Evolutionary conservation across 2,113 vertebrate genomes (phyloP).

Genomic region (Pseudolaguvia tuberculata): DNA sequence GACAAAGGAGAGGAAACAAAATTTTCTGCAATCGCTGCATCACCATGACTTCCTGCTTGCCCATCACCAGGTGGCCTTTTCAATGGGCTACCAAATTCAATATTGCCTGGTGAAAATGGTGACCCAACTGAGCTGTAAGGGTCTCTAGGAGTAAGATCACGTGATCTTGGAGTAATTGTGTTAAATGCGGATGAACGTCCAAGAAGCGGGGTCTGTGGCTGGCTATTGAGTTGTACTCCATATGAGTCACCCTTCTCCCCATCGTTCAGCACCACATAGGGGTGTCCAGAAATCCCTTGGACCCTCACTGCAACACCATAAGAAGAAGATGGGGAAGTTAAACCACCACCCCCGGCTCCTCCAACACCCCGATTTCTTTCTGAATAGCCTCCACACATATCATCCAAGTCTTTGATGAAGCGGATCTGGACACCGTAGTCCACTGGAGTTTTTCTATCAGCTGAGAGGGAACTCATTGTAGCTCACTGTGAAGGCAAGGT

Average conservation of each 20-base stretch:
- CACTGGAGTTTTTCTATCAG: slow-evolving; percentile 72
- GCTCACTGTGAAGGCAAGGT: slow-evolving; percentile 40
- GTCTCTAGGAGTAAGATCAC: slow-evolving; percentile 59
- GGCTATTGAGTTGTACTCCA: slow-evolving; percentile 74
- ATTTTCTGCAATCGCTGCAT: slow-evolving; percentile 34
- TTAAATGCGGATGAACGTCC: slow-evolving; percentile 65
- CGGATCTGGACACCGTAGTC: slow-evolving; percentile 94
- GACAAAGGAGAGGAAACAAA: slow-evolving; percentile 33
- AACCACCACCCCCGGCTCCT: slow-evolving; percentile 50
- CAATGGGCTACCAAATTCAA: slow-evolving; percentile 62
- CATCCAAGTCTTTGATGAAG: slow-evolving; percentile 86
- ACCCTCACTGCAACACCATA: slow-evolving; percentile 89
- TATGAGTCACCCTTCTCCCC: slow-evolving; percentile 85
- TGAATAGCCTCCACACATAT: slow-evolving; percentile 58
- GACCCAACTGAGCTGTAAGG: slow-evolving; percentile 29
- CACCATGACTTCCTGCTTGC: slow-evolving; percentile 62
- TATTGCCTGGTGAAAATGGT: slow-evolving; percentile 50
- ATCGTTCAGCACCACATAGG: slow-evolving; percentile 90
- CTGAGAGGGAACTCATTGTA: slow-evolving; percentile 66
- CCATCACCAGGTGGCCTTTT: slow-evolving; percentile 71
- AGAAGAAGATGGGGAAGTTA: slow-evolving; percentile 66
- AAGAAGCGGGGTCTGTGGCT: slow-evolving; percentile 52
- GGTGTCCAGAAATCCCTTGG: slow-evolving; percentile 93
- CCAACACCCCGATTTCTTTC: slow-evolving; percentile 54
- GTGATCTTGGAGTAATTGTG: slow-evolving; percentile 44